Evolutionary conservation across 2,888 invertebrate genomes (phyloP).

Genomic region (Campoplex nolae): DNA sequence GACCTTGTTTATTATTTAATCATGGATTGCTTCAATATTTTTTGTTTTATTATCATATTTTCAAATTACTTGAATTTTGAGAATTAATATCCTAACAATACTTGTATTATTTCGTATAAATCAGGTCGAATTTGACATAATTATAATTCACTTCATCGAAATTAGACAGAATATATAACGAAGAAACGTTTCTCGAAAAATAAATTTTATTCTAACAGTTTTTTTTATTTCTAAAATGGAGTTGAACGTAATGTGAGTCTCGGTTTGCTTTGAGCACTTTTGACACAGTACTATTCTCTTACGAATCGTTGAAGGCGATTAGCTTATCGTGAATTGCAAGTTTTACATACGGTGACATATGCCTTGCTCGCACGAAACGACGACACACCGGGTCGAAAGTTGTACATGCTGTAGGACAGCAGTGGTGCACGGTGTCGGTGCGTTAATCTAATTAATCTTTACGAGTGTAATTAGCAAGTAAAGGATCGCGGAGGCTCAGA

Average conservation of each 20-base stretch:
- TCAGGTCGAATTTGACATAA: background rate
- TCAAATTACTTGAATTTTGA: no score
- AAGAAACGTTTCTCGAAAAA: background rate
- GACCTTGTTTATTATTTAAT: no score
- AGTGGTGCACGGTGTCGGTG: constrained; percentile 39
- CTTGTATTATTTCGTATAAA: background rate
- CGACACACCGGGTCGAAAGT: constrained; percentile 40
- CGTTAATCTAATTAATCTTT: constrained; percentile 83
- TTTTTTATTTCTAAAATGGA: background rate
- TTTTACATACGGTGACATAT: constrained; percentile 56
- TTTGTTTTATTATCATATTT: no score
- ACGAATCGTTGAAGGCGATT: constrained; percentile 32
- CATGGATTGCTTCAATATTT: no score
- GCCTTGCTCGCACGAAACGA: constrained; percentile 18
- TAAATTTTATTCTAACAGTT: background rate
- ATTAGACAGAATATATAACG: background rate
- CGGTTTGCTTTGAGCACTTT: background rate
- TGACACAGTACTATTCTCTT: background rate
- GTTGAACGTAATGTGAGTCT: background rate
- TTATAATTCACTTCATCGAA: background rate
- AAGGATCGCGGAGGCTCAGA: constrained; percentile 62
- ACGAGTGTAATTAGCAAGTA: constrained; percentile 80
- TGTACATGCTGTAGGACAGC: constrained; percentile 40
- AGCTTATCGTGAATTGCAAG: constrained; percentile 48
- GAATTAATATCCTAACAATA: background rate